Conservation (phyloP, 2,113 vertebrate genomes). For the Nerophis lumbriciformis region DNA sequence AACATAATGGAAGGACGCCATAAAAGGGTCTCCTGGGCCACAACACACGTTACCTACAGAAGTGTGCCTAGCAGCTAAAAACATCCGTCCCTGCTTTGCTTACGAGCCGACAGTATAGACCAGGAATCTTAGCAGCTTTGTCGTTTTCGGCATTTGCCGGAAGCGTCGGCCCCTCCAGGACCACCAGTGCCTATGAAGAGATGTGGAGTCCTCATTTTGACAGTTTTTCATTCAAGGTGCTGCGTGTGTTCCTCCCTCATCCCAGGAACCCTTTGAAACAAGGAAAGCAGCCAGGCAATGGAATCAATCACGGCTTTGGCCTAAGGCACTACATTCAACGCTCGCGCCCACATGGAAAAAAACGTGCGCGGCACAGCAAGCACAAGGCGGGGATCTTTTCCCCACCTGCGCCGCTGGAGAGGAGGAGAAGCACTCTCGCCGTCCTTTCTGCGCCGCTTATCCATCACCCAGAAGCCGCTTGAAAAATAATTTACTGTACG, state of each 20-base stretch:
- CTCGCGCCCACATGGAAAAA: slow-evolving; percentile 58
- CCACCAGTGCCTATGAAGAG: slow-evolving; percentile 61
- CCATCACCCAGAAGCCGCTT: slow-evolving; percentile 61
- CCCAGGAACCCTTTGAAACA: slow-evolving; percentile 55
- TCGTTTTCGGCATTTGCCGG: slow-evolving; percentile 47
- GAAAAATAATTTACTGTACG: slow-evolving; percentile 70
- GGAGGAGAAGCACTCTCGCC: slow-evolving; percentile 29
- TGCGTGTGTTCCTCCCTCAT: slow-evolving; percentile 40
- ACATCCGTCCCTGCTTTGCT: no score
- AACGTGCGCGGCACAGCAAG: slow-evolving; percentile 57
- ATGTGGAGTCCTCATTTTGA: slow-evolving; percentile 46
- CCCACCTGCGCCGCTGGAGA: slow-evolving; percentile 15
- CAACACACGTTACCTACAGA: no score
- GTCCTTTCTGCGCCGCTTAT: slow-evolving; percentile 50
- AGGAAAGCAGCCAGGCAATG: slow-evolving; percentile 49
- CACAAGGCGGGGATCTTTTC: slow-evolving; percentile 21
- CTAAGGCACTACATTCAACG: slow-evolving; percentile 53
- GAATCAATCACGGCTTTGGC: slow-evolving; percentile 63
- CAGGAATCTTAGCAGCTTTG: slow-evolving; percentile 50
- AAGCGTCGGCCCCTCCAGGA: slow-evolving; percentile 44
- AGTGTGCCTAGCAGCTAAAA: no score
- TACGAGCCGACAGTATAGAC: neutral
- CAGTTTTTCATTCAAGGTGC: slow-evolving; percentile 49
- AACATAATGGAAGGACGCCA: no score
- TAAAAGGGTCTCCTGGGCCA: no score